Conservation (phyloP, 2,113 vertebrate species). For the Lonchura striata region DNA sequence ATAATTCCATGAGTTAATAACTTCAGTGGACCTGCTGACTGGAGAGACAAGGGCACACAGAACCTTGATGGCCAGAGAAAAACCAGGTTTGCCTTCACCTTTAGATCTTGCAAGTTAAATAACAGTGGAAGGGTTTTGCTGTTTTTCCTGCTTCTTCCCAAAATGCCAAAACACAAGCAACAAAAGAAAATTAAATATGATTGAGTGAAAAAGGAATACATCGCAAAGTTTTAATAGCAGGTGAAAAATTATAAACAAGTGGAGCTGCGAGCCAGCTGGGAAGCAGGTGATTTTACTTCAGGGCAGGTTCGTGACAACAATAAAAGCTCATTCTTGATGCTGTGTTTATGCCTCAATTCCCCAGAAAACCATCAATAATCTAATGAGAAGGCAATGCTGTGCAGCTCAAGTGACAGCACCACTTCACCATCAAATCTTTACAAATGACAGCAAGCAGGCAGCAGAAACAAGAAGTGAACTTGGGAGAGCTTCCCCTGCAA, state of each 20-base stretch:
- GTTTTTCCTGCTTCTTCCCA: background rate
- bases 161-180: background rate
- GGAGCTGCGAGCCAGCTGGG: slow-evolving; percentile 29
- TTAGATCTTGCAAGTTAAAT: background rate
- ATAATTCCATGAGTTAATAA: background rate
- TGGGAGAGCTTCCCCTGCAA: background rate
- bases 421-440: slow-evolving; percentile 26
- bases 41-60: background rate
- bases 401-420: slow-evolving; percentile 56
- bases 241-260: slow-evolving; percentile 54
- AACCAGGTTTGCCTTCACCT: background rate
- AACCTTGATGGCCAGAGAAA: background rate
- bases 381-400: slow-evolving; percentile 52
- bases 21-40: background rate
- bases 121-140: background rate
- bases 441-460: slow-evolving; percentile 43
- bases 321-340: slow-evolving; percentile 49
- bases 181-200: background rate
- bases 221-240: slow-evolving; percentile 52
- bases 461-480: slow-evolving; percentile 1
- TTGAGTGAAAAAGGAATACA: slow-evolving; percentile 16
- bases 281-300: slow-evolving; percentile 44
- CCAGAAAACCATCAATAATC: slow-evolving; percentile 65
- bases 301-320: slow-evolving; percentile 44
- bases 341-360: slow-evolving; percentile 59